Conservation (phyloP, 2,888 invertebrate genomes). For the Scaptomyza tumidula region DNA sequence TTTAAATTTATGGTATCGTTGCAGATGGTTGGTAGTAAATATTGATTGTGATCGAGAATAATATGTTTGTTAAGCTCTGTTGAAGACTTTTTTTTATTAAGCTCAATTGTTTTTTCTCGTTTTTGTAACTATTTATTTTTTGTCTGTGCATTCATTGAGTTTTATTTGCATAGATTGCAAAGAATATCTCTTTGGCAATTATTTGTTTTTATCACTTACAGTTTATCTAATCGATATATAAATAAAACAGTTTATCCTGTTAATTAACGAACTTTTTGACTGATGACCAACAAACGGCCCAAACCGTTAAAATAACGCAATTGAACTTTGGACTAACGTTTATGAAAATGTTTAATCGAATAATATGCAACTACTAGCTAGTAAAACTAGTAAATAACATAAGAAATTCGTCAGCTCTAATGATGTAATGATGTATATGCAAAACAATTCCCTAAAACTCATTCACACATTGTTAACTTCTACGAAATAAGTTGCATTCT, state of each 20-base stretch:
- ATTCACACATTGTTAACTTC: not conserved
- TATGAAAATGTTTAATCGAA: not conserved
- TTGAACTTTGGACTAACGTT: not conserved
- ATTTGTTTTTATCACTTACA: not conserved
- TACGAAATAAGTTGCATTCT: conserved; percentile 7
- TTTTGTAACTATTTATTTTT: not conserved
- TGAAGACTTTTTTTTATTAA: not conserved
- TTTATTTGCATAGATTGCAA: not conserved
- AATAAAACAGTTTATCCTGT: not conserved
- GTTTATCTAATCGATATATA: conserved; percentile 7
- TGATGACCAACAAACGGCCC: not conserved
- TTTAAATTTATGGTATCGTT: conserved; percentile 14
- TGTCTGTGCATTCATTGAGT: not conserved
- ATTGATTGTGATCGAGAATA: not conserved
- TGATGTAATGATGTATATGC: not conserved
- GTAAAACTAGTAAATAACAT: too few relatives aligned
- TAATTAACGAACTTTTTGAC: not conserved
- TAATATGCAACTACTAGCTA: too few relatives aligned
- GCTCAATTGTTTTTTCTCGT: not conserved
- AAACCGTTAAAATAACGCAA: not conserved
- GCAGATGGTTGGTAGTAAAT: not conserved
- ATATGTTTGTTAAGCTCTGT: not conserved
- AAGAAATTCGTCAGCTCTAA: not conserved
- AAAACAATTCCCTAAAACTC: not conserved
- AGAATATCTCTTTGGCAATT: too few relatives aligned